Evolutionary conservation across 2,888 invertebrate genomes (phyloP).

Genomic region (Osmoderma eremita): DNA sequence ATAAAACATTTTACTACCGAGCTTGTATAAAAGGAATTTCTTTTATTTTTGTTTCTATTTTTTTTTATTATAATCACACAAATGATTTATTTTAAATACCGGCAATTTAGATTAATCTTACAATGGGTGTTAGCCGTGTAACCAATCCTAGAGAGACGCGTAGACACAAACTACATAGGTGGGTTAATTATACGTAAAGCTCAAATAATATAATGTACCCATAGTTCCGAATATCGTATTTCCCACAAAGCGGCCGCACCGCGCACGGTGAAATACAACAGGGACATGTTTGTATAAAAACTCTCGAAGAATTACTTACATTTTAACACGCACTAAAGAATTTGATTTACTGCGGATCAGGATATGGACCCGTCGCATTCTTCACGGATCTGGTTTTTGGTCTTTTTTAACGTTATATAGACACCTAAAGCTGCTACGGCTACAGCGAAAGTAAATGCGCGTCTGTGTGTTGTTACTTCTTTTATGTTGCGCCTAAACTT

Average conservation of each 20-base stretch:
- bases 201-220: background rate
- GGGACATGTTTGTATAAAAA: constrained; percentile 32
- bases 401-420: too few relatives aligned
- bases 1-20: too few relatives aligned
- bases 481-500: constrained; percentile 9
- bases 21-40: too few relatives aligned
- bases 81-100: too few relatives aligned
- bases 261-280: too few relatives aligned
- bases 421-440: constrained; percentile 4
- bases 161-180: background rate
- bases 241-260: constrained; percentile 24
- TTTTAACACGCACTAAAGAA: constrained; percentile 36
- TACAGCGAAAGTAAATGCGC: background rate
- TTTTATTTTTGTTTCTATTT: too few relatives aligned
- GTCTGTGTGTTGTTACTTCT: background rate
- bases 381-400: background rate
- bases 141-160: background rate
- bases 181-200: background rate
- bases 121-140: background rate
- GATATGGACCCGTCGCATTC: background rate
- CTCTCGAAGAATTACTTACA: constrained; percentile 35
- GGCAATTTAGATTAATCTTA: background rate
- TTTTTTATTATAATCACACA: too few relatives aligned
- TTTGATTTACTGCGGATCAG: constrained; percentile 26
- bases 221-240: constrained; percentile 16